A percentile compares a stretch with the other conserved stretches of the same genome.
These are phyloP conservation scores for Stegastes partitus DNA, from an alignment of 2,113 vertebrate species.

Conservation along the genomic window DNA sequence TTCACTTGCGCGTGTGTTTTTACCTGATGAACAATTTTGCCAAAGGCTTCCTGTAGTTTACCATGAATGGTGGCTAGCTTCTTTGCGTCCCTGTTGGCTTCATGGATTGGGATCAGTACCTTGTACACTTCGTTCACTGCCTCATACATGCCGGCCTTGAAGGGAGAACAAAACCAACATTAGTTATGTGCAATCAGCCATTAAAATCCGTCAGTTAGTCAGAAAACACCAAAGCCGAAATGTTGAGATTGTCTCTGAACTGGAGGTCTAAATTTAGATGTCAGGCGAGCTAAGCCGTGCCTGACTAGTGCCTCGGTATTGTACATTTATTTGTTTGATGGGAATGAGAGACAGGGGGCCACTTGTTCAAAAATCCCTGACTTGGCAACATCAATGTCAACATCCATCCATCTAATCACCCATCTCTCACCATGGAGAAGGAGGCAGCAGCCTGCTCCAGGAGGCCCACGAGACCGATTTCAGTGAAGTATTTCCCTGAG, in stretches of 20 bases:
- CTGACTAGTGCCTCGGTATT: neutral
- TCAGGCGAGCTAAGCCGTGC: neutral
- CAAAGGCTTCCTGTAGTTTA: constrained; percentile 99
- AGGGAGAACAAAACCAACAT: neutral
- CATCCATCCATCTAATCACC: neutral
- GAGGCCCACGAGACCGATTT: constrained; percentile 96
- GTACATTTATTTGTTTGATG: constrained; percentile 1
- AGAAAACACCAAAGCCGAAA: neutral
- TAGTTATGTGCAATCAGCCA: neutral
- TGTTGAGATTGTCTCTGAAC: neutral
- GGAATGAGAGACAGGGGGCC: neutral
- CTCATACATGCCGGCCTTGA: constrained; percentile 98
- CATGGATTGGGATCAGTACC: constrained; percentile 97
- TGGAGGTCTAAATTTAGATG: neutral
- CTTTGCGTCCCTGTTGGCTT: constrained; percentile 98
- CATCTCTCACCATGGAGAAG: constrained; percentile 93
- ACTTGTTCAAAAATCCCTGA: neutral
- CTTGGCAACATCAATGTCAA: neutral
- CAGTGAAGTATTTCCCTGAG: constrained; percentile 98
- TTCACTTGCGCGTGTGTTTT: constrained; percentile 61
- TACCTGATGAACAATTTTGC: constrained; percentile 99
- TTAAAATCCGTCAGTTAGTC: neutral
- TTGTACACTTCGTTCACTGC: constrained; percentile 99
- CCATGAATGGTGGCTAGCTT: constrained; percentile 98
- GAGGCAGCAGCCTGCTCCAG: constrained; percentile 97